Evolutionary conservation across 2,888 invertebrate genomes (phyloP), one percentile per base, ranked within the genome.

Genomic region (Pyrochroa serraticornis): DNA sequence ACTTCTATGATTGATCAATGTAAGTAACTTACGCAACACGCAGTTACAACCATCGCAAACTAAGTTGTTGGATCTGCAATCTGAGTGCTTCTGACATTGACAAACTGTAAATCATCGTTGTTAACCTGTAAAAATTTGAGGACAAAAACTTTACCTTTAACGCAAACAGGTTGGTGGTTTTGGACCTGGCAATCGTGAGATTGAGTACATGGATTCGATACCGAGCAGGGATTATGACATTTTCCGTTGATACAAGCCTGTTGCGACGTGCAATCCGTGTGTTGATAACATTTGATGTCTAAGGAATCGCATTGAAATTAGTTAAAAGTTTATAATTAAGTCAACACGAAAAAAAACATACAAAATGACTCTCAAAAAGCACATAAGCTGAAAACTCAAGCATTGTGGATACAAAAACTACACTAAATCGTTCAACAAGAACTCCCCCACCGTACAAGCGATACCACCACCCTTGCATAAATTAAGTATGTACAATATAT

Each of bases 81-180:
- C 89, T 1, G 84, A 79, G 67, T 85, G 80, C 61, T 83, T 84
- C 78, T 89, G 89, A 75, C 90, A 90, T 76, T 89, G 86, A 72
- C 88, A 88, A 55, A 87, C 87, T 87, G 77, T 48, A 80, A 77
- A 71, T 63, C 65, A 66, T 66, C 60, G 30, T 49, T 66, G 60
- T 62, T 42, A 45, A 38, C 22, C 37, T 31, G 32, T 34, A 47
- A 60, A 33, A 35, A 37, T 32, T 44, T 47, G 37, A 37, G 37
- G 33, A 32, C 35, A 49, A 30, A 7, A 50, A 13, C 41, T 34
- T 22, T 81, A 89, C 93, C 91, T 83, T 88, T 88, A 36, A 89
- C 87, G 76, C 94, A 95, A 58, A 92, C 88, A 6, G 93, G 90
- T 75, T 90, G 89, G 77, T 94, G 94, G 70, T 91, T 83, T 70